phyloP scores from a whole-genome alignment of 2,888 invertebrate genomes.

The Drosophila engyochracea region DNA sequence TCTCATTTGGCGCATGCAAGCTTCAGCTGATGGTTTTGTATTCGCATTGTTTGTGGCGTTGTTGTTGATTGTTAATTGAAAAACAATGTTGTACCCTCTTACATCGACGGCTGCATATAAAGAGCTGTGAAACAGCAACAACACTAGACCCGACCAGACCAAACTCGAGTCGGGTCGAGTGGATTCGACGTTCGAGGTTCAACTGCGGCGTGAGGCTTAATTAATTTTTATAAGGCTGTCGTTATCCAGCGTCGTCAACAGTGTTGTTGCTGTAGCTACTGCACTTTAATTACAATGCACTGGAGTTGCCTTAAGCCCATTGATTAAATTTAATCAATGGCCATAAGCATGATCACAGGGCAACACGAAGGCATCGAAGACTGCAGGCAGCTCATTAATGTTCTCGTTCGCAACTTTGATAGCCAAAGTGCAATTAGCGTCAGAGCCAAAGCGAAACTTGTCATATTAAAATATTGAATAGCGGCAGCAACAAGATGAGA shows the following conservation, averaged over 20 bases:
- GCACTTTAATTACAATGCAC: constrained; percentile 80
- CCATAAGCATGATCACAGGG: constrained; percentile 67
- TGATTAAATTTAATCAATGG: constrained; percentile 79
- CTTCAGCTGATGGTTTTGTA: constrained; percentile 60
- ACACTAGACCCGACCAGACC: neutral
- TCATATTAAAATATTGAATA: constrained; percentile 80
- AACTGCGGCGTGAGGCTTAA: constrained; percentile 67
- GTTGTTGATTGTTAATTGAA: constrained; percentile 82
- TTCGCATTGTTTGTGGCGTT: constrained; percentile 75
- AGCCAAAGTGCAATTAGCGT: constrained; percentile 76
- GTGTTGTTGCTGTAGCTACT: constrained; percentile 24
- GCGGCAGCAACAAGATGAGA: constrained; percentile 47
- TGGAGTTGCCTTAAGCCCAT: constrained; percentile 79
- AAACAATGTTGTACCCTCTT: constrained; percentile 77
- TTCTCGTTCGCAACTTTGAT: constrained; percentile 69
- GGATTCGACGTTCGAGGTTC: constrained; percentile 28
- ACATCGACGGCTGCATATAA: constrained; percentile 63
- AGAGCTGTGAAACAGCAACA: constrained; percentile 65
- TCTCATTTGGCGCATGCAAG: constrained; percentile 71
- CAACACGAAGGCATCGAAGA: constrained; percentile 6
- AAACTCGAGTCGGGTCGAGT: constrained; percentile 2
- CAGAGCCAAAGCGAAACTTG: constrained; percentile 64
- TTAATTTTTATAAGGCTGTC: constrained; percentile 79
- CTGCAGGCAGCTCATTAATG: constrained; percentile 70
- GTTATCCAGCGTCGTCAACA: constrained; percentile 50